Conservation (phyloP, 2,797 vertebrate species). For the Trematomus bernacchii region DNA sequence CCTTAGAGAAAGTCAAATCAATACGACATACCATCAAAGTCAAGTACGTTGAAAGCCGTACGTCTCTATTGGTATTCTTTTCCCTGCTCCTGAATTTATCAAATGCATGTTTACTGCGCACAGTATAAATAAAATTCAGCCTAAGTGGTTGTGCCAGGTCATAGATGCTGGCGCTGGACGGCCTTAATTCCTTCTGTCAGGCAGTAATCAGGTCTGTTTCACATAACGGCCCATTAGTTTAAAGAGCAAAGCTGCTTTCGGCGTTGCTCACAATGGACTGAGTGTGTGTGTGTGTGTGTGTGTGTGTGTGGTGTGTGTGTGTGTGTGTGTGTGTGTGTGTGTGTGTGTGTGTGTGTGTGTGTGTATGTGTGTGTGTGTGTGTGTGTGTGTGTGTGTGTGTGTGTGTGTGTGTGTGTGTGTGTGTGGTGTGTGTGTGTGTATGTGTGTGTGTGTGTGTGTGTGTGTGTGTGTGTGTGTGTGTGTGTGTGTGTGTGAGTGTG, state of each 20-base stretch:
- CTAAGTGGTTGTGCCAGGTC: constrained; percentile 72
- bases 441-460: constrained; percentile 33
- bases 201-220: constrained; percentile 97
- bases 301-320: constrained; percentile 31
- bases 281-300: constrained; percentile 53
- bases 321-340: constrained; percentile 38
- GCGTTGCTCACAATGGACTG: constrained; percentile 88
- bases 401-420: constrained; percentile 36
- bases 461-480: constrained; percentile 33
- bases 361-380: constrained; percentile 26
- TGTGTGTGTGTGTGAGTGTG: constrained; percentile 39
- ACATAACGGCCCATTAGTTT: constrained; percentile 94
- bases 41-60: constrained; percentile 13
- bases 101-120: constrained; percentile 63
- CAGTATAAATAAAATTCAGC: constrained; percentile 70
- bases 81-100: constrained; percentile 22
- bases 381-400: constrained; percentile 44
- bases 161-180: constrained; percentile 64
- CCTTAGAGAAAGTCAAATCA: constrained; percentile 40
- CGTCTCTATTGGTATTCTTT: constrained; percentile 4
- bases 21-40: constrained; percentile 49
- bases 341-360: constrained; percentile 35
- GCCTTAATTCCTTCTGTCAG: constrained; percentile 91
- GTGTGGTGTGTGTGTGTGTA: constrained; percentile 47
- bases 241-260: constrained; percentile 91